Evolutionary conservation across 2,888 invertebrate species (phyloP).

Genomic region (Callinectes sapidus): DNA sequence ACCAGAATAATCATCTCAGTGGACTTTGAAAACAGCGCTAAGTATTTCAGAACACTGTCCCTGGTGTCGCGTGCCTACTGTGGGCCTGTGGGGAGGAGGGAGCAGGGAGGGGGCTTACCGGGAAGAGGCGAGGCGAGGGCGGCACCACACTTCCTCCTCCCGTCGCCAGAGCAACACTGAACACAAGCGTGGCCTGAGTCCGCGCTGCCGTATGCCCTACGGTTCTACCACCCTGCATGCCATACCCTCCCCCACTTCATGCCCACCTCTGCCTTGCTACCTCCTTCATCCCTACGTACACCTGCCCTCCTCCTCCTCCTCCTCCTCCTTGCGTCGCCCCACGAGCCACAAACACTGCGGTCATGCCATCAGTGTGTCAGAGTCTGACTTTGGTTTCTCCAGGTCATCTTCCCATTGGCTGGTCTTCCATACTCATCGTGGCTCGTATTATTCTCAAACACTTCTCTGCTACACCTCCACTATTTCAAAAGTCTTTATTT

Average conservation of each 20-base stretch:
- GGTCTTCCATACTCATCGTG: not conserved
- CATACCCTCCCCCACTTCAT: constrained; percentile 31
- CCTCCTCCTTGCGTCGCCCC: not conserved
- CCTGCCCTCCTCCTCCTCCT: constrained; percentile 36
- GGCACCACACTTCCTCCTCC: constrained; percentile 42
- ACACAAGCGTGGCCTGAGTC: not conserved
- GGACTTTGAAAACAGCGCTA: too few species aligned
- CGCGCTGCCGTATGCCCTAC: constrained; percentile 14
- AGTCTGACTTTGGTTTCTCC: not conserved
- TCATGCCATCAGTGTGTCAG: not conserved
- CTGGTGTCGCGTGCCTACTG: not conserved
- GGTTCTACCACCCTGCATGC: constrained; percentile 23
- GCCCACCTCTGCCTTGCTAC: not conserved
- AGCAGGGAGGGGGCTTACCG: not conserved
- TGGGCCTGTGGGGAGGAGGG: constrained; percentile 6
- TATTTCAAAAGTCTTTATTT: too few species aligned
- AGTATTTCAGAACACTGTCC: not conserved
- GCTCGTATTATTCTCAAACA: too few species aligned
- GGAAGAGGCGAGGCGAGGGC: constrained; percentile 38
- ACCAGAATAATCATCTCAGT: too few species aligned
- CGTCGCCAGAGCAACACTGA: not conserved
- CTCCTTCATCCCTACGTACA: not conserved
- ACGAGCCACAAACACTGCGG: not conserved
- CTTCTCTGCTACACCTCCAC: too few species aligned
- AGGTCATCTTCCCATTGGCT: not conserved